Base-by-base conservation (phyloP, 2,888 invertebrate genomes). In the Sinohyriopsis cumingii region DNA sequence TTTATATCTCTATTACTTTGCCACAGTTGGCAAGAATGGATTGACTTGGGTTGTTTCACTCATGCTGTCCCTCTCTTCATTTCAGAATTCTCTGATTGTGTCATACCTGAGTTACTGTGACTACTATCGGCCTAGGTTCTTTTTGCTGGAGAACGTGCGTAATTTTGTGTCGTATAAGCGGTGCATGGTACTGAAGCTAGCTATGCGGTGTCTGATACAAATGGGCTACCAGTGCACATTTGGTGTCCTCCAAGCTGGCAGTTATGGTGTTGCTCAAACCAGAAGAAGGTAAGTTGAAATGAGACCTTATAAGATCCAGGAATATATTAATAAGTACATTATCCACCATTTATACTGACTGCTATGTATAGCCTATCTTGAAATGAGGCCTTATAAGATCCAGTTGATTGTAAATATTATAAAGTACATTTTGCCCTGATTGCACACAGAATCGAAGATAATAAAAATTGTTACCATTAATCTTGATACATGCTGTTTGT, bases 221-320 rank as follows among this genome's bases (percentile, higher is more conserved):
- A 95, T 96, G 94, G 96, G 95, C 0, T 96, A 96, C 86, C 95
- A 96, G 90, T 95, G 95, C 78, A 94, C 95, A 0, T 95, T 95
- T 86, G 95, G 95, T 0, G 92, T 96, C n/a, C 87, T 96, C 20
- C 96, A 96, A 91, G 95, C 95, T 1, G 96, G 96, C 1, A 93
- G 94, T 87, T 96, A 95, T 86, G 96, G 96, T 0, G 93, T 96
- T 4, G 94, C 96, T 4, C 95, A 96, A 88, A 95, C 95, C 0
- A 91, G 95, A 65, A 91, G 95, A 80, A 92, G 95, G 90, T 92
- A 81, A 68, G 80, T 61, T 2, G 19, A 59, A 33, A 3, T 24
- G 59, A 18, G 33, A 4, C 4, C 25, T 25, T 25, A 4, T 4
- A 25, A 25, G 25, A 4, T 22, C 22, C 7, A 55, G 20, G 24